These are phyloP conservation scores for Agapornis roseicollis DNA, from an alignment of 2,113 vertebrate species.

Conservation along the genomic window DNA sequence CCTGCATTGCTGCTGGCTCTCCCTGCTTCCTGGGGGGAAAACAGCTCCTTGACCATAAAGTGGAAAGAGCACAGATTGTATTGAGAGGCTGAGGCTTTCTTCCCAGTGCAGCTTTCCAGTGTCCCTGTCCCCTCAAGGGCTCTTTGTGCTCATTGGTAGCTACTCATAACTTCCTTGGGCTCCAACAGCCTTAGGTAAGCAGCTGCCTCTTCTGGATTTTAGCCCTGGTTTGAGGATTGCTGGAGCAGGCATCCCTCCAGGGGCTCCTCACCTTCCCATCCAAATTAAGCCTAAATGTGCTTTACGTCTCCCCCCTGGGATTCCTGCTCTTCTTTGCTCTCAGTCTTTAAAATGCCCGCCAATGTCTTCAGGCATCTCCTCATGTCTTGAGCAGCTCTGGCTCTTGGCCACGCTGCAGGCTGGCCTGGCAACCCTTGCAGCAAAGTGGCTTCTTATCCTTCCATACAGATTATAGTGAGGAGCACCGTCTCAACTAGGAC, in stretches of 20 bases:
- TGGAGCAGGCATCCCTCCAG: constrained; percentile 32
- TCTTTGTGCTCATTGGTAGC: background rate
- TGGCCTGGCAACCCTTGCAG: background rate
- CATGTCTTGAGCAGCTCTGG: background rate
- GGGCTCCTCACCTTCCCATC: constrained; percentile 12
- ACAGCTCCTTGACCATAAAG: constrained; percentile 42
- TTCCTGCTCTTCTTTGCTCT: constrained; percentile 13
- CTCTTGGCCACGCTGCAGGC: constrained; percentile 11
- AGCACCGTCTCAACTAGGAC: accelerated
- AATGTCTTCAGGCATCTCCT: constrained; percentile 35
- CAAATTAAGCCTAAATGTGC: constrained; percentile 35
- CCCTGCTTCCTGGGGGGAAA: background rate
- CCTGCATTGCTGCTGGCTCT: constrained; percentile 27
- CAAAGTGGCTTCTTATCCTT: constrained; percentile 6
- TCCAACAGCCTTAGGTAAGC: constrained; percentile 4
- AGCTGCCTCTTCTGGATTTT: constrained; percentile 18
- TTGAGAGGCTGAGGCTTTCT: background rate
- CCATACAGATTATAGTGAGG: background rate
- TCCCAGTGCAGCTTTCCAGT: background rate
- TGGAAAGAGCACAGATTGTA: constrained; percentile 39
- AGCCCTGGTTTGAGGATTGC: background rate
- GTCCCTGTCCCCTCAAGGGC: background rate
- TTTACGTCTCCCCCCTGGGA: background rate
- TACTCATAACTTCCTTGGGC: background rate
- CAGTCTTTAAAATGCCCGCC: constrained; percentile 37